Conservation (phyloP, 2,888 invertebrate genomes). For the Deilephila porcellus region DNA sequence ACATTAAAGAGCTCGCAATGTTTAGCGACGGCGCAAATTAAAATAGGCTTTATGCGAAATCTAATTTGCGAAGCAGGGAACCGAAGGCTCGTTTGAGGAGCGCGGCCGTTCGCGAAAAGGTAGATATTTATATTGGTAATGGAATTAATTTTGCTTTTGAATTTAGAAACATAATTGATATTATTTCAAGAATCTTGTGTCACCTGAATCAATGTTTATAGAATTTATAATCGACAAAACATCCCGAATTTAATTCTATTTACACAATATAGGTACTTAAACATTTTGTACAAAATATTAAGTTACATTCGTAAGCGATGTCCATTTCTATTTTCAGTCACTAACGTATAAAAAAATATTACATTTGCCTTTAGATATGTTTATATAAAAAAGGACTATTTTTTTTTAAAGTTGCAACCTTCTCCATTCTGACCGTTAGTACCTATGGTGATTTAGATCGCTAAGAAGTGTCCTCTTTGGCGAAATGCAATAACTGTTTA, state of each 20-base stretch:
- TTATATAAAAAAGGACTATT: too few relatives aligned
- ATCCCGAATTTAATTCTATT: not conserved
- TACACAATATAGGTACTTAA: not conserved
- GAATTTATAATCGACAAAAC: slow-evolving; percentile 3
- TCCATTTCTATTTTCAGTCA: too few relatives aligned
- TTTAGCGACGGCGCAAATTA: slow-evolving; percentile 82
- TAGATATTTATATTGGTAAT: slow-evolving; percentile 78
- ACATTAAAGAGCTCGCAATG: slow-evolving; percentile 80
- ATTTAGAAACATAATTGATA: slow-evolving; percentile 63
- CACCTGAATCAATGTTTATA: slow-evolving; percentile 26
- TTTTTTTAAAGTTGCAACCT: too few relatives aligned
- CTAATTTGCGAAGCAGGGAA: slow-evolving; percentile 81
- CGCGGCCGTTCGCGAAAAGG: slow-evolving; percentile 61
- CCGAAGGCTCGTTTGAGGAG: slow-evolving; percentile 68
- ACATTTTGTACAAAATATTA: not conserved
- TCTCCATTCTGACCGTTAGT: too few relatives aligned
- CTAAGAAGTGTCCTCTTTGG: too few relatives aligned
- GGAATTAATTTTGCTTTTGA: slow-evolving; percentile 77
- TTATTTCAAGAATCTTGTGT: slow-evolving; percentile 34
- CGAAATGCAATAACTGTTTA: too few relatives aligned
- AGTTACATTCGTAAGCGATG: not conserved
- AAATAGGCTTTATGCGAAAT: slow-evolving; percentile 84
- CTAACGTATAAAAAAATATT: too few relatives aligned
- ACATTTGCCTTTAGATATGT: too few relatives aligned
- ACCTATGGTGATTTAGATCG: too few relatives aligned